Evolutionary conservation across 2,797 vertebrate genomes (phyloP).

Genomic region (Alauda arvensis): DNA sequence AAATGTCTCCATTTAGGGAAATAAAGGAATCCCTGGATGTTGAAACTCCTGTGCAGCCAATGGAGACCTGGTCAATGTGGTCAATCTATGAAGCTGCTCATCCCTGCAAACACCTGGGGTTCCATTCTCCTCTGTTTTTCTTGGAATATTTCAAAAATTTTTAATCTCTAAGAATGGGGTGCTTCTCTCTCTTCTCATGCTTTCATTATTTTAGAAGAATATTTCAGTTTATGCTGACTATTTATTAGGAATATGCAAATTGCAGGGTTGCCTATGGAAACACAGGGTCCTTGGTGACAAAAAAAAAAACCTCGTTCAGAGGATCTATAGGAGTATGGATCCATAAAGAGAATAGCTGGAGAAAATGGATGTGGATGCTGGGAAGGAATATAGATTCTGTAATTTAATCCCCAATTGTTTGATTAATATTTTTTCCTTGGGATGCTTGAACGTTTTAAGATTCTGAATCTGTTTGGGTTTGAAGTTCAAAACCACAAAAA

Average conservation of each 20-base stretch:
- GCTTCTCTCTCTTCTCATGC: not conserved
- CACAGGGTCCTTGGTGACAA: not conserved
- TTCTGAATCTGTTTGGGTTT: constrained; percentile 14
- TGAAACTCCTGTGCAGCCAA: not conserved
- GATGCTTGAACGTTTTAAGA: not conserved
- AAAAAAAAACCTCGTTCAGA: not conserved
- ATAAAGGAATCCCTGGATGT: not conserved
- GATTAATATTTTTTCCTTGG: constrained; percentile 20
- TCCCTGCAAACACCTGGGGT: not conserved
- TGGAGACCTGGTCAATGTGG: not conserved
- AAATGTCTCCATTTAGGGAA: not conserved
- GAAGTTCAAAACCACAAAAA: constrained; percentile 13
- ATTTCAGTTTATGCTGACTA: not conserved
- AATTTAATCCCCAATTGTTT: not conserved
- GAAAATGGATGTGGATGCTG: not conserved
- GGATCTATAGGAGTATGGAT: not conserved
- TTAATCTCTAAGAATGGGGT: not conserved
- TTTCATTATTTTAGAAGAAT: not conserved
- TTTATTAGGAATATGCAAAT: constrained; percentile 11
- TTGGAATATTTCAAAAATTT: not conserved
- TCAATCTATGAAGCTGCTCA: not conserved
- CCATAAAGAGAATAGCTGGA: not conserved
- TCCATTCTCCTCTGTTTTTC: not conserved
- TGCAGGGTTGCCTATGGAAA: constrained; percentile 41
- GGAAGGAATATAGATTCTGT: not conserved